phyloP scores from a whole-genome alignment of 2,113 vertebrate species.

The Cebus imitator region DNA sequence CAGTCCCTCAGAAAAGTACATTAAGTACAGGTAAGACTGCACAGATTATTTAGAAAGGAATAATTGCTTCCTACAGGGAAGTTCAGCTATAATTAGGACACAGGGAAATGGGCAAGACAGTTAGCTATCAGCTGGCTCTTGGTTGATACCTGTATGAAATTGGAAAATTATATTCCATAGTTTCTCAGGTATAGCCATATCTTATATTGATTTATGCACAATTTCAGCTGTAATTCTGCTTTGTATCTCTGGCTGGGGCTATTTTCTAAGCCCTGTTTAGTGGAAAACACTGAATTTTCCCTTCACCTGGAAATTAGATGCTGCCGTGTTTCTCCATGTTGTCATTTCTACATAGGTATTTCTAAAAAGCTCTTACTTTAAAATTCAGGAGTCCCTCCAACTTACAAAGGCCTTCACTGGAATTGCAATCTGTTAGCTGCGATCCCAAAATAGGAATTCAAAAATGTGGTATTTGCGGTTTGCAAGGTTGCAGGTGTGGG shows the following conservation, averaged over 20 bases:
- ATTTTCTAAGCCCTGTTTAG: neutral
- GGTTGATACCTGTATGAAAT: neutral
- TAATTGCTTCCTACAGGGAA: neutral
- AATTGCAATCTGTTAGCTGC: conserved; percentile 46
- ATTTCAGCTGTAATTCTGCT: neutral
- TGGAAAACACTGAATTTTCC: conserved; percentile 1
- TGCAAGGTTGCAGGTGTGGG: neutral
- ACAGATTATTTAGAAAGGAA: neutral
- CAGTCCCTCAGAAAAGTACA: neutral
- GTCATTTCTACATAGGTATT: conserved; percentile 23
- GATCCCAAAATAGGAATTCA: conserved; percentile 36
- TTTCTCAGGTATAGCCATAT: neutral
- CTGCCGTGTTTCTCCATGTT: neutral
- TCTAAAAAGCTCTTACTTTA: conserved; percentile 39
- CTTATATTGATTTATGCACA: neutral
- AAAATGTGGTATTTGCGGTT: conserved; percentile 33
- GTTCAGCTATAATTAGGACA: neutral
- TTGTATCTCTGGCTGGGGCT: neutral
- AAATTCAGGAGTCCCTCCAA: conserved; percentile 47
- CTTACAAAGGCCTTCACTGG: conserved; percentile 42
- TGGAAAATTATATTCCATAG: neutral
- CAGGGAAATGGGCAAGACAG: neutral
- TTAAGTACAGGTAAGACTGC: neutral
- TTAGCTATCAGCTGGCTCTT: neutral
- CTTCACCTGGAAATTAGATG: conserved; percentile 26